Percentiles rank a stretch among this genome's conserved stretches.
Evolutionary conservation across 1,140 invertebrate species (phyloP).

Genomic region (Procambarus clarkii): DNA sequence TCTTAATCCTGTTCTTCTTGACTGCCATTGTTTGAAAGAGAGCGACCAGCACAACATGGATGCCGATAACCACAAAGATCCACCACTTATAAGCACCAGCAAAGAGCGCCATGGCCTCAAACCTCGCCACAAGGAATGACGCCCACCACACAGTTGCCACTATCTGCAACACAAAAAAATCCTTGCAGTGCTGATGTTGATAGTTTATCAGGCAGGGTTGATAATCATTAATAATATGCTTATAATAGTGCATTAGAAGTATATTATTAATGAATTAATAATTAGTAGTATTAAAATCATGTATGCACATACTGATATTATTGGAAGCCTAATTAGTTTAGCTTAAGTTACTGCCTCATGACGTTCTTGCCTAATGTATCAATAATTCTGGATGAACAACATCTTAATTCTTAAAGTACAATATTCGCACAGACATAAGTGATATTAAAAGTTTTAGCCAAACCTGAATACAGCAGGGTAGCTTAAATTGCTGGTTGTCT

Average conservation of each 20-base stretch:
- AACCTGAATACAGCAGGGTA: conserved; percentile 56
- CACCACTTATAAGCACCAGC: conserved; percentile 37
- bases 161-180: conserved; percentile 23
- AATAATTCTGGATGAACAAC: no score
- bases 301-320: no score
- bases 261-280: no score
- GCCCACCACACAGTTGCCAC: conserved; percentile 54
- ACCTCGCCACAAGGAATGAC: conserved; percentile 55
- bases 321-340: no score
- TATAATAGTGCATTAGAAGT: no score
- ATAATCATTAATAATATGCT: no score
- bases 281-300: no score
- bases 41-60: conserved; percentile 55
- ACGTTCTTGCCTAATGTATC: no score
- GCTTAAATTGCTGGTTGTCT: conserved; percentile 8
- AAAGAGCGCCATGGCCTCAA: conserved; percentile 62
- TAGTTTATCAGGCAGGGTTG: no score
- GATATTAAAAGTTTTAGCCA: neutral
- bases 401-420: no score
- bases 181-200: no score
- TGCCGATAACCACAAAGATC: conserved; percentile 54
- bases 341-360: no score
- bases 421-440: neutral
- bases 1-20: conserved; percentile 17
- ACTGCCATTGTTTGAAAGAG: conserved; percentile 62